Percentiles rank a stretch among this genome's conserved stretches.
Conservation (phyloP, 2,888 invertebrate genomes). For the Notocelia uddmanniana region DNA sequence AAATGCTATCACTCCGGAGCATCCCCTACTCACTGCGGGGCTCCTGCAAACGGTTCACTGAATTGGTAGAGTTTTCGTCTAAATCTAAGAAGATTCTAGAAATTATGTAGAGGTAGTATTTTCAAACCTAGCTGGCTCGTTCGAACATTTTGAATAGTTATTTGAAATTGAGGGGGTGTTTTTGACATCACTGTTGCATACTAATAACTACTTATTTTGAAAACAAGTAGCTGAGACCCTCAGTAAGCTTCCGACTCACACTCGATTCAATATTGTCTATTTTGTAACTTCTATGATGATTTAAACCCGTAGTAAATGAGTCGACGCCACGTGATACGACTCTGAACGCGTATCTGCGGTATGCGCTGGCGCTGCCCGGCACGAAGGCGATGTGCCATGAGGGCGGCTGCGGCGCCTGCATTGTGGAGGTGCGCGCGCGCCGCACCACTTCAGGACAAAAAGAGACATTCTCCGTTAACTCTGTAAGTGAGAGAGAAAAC, state of each 20-base stretch:
- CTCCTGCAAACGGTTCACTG: too few species aligned
- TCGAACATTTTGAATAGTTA: too few species aligned
- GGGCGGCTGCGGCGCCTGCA: constrained; percentile 75
- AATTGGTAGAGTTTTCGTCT: too few species aligned
- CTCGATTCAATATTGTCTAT: neutral
- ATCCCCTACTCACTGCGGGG: too few species aligned
- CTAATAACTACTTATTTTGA: too few species aligned
- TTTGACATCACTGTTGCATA: too few species aligned
- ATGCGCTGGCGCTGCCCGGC: constrained; percentile 86
- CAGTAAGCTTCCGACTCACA: neutral
- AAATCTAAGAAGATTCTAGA: too few species aligned
- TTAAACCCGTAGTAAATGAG: constrained; percentile 61
- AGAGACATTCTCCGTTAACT: constrained; percentile 76
- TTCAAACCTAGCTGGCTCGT: too few species aligned
- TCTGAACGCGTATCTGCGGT: constrained; percentile 87
- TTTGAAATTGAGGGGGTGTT: too few species aligned
- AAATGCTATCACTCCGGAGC: too few species aligned
- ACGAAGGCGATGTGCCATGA: constrained; percentile 86
- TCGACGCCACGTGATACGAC: constrained; percentile 80
- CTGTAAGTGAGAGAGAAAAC: constrained; percentile 59
- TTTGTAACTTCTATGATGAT: neutral
- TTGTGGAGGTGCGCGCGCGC: constrained; percentile 71
- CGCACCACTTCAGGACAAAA: constrained; percentile 57
- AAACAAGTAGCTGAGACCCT: too few species aligned
- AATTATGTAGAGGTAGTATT: too few species aligned